A percentile compares a stretch with the other conserved stretches of the same genome.
phyloP scores from a whole-genome alignment of 2,113 vertebrate genomes.

The Rostratula benghalensis region DNA sequence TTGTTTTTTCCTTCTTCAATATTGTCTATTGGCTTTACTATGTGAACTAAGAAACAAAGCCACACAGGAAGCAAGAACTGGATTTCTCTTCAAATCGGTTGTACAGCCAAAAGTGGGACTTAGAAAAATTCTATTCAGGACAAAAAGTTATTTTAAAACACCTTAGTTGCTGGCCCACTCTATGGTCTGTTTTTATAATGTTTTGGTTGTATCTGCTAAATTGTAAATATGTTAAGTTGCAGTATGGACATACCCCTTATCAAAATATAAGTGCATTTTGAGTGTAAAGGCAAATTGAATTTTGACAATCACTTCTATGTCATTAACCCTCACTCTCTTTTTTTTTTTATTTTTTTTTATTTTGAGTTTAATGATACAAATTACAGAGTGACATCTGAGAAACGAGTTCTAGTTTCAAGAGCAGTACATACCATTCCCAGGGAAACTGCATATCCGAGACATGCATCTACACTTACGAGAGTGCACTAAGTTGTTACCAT shows the following conservation, averaged over 20 bases:
- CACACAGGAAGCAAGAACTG: conserved; percentile 74
- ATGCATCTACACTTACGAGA: not conserved
- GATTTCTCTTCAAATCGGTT: conserved; percentile 81
- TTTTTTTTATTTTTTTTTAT: not conserved
- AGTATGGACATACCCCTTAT: conserved; percentile 57
- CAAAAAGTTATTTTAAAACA: conserved; percentile 86
- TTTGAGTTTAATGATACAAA: not conserved
- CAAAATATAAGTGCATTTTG: conserved; percentile 46
- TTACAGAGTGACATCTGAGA: conserved; percentile 12
- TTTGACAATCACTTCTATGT: conserved; percentile 27
- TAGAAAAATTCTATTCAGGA: conserved; percentile 85
- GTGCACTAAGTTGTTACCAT: not conserved
- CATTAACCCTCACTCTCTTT: not conserved
- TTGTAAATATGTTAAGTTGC: not conserved
- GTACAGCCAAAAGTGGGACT: conserved; percentile 85
- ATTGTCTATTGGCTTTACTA: conserved; percentile 99
- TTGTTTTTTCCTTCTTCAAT: conserved; percentile 98
- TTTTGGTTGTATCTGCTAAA: conserved; percentile 73
- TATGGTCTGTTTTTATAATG: conserved; percentile 73
- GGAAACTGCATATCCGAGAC: not conserved
- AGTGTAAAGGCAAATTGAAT: conserved; percentile 36
- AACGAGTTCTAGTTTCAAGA: not conserved
- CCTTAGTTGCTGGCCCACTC: conserved; percentile 90
- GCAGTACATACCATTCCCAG: not conserved
- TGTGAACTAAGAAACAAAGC: conserved; percentile 86